Conservation (phyloP, 2,797 vertebrate genomes). For the Acipenser transmontanus region DNA sequence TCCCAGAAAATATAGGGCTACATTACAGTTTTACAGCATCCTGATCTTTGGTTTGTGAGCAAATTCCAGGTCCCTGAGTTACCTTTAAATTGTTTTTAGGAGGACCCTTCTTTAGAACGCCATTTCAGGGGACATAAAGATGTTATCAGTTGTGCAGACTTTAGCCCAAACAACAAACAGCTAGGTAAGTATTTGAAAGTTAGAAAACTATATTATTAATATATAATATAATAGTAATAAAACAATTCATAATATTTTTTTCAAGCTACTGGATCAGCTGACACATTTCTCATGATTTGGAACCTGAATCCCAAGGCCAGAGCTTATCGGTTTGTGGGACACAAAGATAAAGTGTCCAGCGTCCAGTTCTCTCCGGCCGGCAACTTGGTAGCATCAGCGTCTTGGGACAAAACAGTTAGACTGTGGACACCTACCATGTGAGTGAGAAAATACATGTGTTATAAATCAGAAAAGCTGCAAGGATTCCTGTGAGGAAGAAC, state of each 20-base stretch:
- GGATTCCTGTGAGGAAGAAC: too few relatives aligned
- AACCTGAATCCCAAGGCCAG: conserved; percentile 69
- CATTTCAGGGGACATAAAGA: conserved; percentile 63
- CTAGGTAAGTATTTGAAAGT: conserved; percentile 46
- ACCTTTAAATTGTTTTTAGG: conserved; percentile 38
- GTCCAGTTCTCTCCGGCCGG: conserved; percentile 79
- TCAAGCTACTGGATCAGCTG: conserved; percentile 80
- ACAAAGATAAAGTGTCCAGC: conserved; percentile 68
- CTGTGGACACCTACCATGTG: conserved; percentile 87
- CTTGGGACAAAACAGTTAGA: conserved; percentile 77
- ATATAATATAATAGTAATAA: background rate
- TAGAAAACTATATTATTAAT: background rate
- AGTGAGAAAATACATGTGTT: conserved; percentile 33
- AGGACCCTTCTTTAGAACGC: conserved; percentile 59
- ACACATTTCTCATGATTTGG: conserved; percentile 85
- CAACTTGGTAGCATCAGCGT: conserved; percentile 74
- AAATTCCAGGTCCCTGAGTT: background rate
- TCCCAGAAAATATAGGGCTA: background rate
- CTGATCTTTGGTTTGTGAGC: background rate
- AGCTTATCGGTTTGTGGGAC: conserved; percentile 75
- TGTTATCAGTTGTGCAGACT: conserved; percentile 59
- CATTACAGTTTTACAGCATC: background rate
- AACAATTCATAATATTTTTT: conserved; percentile 22
- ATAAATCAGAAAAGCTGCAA: too few relatives aligned
- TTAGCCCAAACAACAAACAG: conserved; percentile 59